Evolutionary conservation across 2,888 invertebrate genomes (phyloP), one percentile per base, ranked within the genome.

Genomic region (Bembecia ichneumoniformis): DNA sequence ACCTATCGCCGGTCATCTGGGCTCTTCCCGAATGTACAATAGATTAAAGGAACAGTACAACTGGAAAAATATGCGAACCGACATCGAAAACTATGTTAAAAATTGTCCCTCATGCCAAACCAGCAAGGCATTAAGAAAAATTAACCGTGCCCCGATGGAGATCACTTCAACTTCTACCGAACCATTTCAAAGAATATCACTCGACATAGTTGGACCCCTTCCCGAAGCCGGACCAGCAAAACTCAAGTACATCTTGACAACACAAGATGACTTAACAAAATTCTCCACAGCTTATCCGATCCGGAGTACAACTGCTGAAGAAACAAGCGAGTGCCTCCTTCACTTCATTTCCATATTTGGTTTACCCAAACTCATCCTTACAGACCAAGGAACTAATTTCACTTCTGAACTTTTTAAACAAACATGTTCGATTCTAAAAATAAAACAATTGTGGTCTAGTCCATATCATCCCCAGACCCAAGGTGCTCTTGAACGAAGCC

Each of bases 211-310:
- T n/a, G n/a, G n/a, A n/a, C n/a, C n/a, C n/a, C n/a, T n/a, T n/a
- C n/a, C n/a, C n/a, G n/a, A n/a, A n/a, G n/a, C n/a, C n/a, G n/a
- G n/a, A n/a, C n/a, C n/a, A n/a, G n/a, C n/a, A n/a, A n/a, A n/a
- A n/a, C n/a, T n/a, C n/a, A n/a, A n/a, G n/a, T n/a, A n/a, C n/a
- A n/a, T n/a, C n/a, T n/a, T n/a, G n/a, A n/a, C n/a, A n/a, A n/a
- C n/a, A n/a, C 57, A 58, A 49, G 58, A 58, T 28, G 57, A 58
- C 34, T 45, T 60, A 1, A 58, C 57, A 0, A 58, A 60, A 47
- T 58, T 49, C 20, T 58, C 56, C 0, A 7, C 46, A 14, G 58
- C 57, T 0, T 58, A 58, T 50, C 52, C 54, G 4, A 47, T 52
- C 43, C 43, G 13, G 7, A 43, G 46, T 1, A 45, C 47, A 15